A percentile compares a stretch with the other conserved stretches of the same genome.
phyloP scores from a whole-genome alignment of 2,113 vertebrate species.

The Pomatostomus ruficeps region DNA sequence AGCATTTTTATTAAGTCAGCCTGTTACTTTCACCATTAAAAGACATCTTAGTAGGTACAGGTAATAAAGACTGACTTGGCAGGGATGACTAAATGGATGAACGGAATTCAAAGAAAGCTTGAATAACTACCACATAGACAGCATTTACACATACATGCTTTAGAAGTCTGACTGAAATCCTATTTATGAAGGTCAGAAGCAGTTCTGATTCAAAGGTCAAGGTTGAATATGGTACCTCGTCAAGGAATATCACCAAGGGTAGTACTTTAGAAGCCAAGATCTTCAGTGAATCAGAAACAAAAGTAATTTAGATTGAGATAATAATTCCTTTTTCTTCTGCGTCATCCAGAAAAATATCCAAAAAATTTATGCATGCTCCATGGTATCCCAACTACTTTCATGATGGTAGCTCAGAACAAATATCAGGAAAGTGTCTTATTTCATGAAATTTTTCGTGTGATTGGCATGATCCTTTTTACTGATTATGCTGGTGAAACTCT shows the following conservation, averaged over 20 bases:
- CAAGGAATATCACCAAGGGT: neutral
- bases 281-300: neutral
- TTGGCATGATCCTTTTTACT: neutral
- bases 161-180: slow-evolving; percentile 2
- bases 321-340: neutral
- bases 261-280: neutral
- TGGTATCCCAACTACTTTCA: neutral
- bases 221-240: neutral
- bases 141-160: neutral
- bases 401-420: neutral
- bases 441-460: neutral
- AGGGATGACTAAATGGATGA: neutral
- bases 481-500: neutral
- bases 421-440: neutral
- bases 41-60: neutral
- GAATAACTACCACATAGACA: neutral
- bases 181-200: neutral
- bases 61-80: neutral
- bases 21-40: neutral
- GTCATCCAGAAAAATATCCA: neutral
- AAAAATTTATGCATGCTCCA: neutral
- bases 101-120: neutral
- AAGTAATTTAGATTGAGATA: neutral
- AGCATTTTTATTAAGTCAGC: neutral
- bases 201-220: neutral